A percentile compares a stretch with the other conserved stretches of the same genome.
Conservation (phyloP, 2,888 invertebrate species). For the Zele albiditarsus region DNA sequence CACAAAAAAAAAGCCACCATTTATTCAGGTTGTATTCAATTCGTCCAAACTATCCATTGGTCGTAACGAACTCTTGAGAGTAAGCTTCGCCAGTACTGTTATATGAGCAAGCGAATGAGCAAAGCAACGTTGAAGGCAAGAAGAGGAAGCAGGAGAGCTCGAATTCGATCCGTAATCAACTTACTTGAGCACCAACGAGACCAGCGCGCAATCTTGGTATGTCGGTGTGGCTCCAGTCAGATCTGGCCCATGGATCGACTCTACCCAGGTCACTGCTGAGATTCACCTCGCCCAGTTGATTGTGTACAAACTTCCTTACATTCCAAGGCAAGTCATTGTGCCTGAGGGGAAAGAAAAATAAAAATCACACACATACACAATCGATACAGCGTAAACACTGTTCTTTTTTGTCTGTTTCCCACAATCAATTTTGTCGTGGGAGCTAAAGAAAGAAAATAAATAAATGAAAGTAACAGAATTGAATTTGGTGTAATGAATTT, state of each 20-base stretch:
- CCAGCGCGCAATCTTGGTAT: conserved; percentile 88
- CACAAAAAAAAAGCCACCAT: background rate
- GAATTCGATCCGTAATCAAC: conserved; percentile 44
- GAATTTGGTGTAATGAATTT: conserved; percentile 68
- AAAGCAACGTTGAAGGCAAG: background rate
- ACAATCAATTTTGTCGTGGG: background rate
- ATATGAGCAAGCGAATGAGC: background rate
- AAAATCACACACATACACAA: conserved; percentile 3
- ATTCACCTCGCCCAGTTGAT: conserved; percentile 74
- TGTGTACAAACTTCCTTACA: conserved; percentile 90
- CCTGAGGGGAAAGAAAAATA: conserved; percentile 58
- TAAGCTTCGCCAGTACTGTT: conserved; percentile 1
- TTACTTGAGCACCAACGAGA: conserved; percentile 88
- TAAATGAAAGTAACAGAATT: background rate
- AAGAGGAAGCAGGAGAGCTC: conserved; percentile 20
- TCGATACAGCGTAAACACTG: background rate
- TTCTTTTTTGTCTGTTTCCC: background rate
- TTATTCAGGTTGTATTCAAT: background rate
- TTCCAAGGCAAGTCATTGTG: conserved; percentile 95
- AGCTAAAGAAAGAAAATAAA: background rate
- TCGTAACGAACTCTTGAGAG: conserved; percentile 9
- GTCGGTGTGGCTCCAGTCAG: conserved; percentile 95
- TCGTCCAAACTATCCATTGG: background rate
- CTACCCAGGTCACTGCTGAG: conserved; percentile 74
- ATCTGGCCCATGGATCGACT: conserved; percentile 87